Evolutionary conservation across 2,797 vertebrate genomes (phyloP), one percentile per base, ranked within the genome.

Genomic region (Poecilia wingei): DNA sequence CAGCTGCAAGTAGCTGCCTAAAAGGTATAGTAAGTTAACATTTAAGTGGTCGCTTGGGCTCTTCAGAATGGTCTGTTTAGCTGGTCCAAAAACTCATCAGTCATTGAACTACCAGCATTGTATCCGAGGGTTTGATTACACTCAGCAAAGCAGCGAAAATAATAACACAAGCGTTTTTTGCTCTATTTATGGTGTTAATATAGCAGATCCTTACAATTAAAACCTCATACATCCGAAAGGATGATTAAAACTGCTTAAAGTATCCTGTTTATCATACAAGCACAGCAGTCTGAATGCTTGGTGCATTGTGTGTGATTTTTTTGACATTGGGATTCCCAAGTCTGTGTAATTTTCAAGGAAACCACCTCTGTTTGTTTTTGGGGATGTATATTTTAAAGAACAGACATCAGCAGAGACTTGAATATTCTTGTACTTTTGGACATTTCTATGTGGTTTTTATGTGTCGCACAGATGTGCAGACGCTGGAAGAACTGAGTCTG

Each of bases 401-500:
- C 0, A 1, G 43, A 69, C 39, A 79, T 86, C 55, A 76, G 68
- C 51, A 80, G 61, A 72, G 76, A 51, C 66, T 76, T 81, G 76
- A 75, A 73, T 31, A 80, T 80, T 74, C 61, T 41, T 74, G 31
- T 53, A 77, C 49, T 72, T 55, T 77, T 78, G 46, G 31, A 75
- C 59, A 74, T 79, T 88, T 79, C 51, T 16, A 66, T 71, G 41
- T 79, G 33, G 7, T 80, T 74, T 87, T 79, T 61, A 82, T 89
- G 69, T 91, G 71, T 89, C 82, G 77, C 90, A 74, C 84, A 97
- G 96, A 96, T 96, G 96, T 97, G 73, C 95, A 95, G 90, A 95
- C 95, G 28, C 90, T 97, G 92, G 96, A 97, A 76, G 96, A 96
- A 92, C 93, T 96, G 93, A 96, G 95, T 90, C 91, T 97, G 88